Base-by-base conservation (phyloP, 1,140 invertebrate species). In the Holcopasites calliopsidis region DNA sequence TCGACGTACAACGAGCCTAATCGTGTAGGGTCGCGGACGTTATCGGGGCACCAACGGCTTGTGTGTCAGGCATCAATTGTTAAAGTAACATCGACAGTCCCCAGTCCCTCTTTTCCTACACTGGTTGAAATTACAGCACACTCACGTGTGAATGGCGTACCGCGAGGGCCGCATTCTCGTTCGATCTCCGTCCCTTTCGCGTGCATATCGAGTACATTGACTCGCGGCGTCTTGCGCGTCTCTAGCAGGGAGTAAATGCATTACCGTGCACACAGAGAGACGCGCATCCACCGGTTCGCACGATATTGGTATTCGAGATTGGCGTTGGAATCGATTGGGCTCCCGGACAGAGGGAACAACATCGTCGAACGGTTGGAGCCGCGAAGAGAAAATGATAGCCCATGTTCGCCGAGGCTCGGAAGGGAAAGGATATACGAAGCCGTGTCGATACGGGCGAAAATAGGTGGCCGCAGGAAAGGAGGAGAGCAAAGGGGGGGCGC, bases 121-220 rank as follows among this genome's bases (percentile, higher is more conserved):
- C 10, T n/a, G 13, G 38, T 40, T 7, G 6, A 7, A 40, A 13
- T 13, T 40, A 40, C 38, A 21, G 5, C 47, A 23, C 16, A 49
- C 23, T 21, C 5, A 21, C 8, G 49, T 21, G 21, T 31, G 21
- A n/a, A 49, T 42, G 3, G 33, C 18, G 11, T 7, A 23, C 16
- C 50, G 40, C 42, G 21, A 13, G 44, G 16, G 55, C 42, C n/a
- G 54, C 42, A 66, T 62, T 74, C 44, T 62, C 61, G 28, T 31
- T 10, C 38, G 33, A 47, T 42, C 38, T 54, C 13, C 18, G 52
- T 52, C 35, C 16, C 21, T 33, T 28, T 16, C 7, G 2, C 3
- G n/a, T n/a, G n/a, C n/a, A n/a, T n/a, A n/a, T n/a, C 13, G 21
- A 77, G 66, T 77, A 60, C 74, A 76, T 71, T 65, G 58, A 79